phyloP scores from a whole-genome alignment of 2,113 vertebrate genomes.

The Plotosus lineatus region DNA sequence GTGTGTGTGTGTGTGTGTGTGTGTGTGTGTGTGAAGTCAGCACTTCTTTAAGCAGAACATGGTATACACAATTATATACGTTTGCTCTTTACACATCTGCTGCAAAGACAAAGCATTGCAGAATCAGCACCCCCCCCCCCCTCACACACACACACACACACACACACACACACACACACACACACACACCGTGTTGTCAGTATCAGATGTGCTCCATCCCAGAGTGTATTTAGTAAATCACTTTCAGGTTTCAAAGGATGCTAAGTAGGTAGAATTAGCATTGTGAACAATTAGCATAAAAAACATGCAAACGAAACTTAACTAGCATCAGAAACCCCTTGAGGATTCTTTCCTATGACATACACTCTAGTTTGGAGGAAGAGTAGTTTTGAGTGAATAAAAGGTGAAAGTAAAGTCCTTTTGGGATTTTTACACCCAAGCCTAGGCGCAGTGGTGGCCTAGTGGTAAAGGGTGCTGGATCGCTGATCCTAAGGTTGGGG shows the following conservation, averaged over 20 bases:
- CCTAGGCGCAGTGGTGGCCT: too few relatives aligned
- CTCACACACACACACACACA: constrained; percentile 54
- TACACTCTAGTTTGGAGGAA: too few relatives aligned
- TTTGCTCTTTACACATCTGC: constrained; percentile 68
- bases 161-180: constrained; percentile 34
- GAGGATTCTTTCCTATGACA: too few relatives aligned
- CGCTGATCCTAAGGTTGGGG: too few relatives aligned
- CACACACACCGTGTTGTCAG: not conserved
- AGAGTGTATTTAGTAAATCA: not conserved
- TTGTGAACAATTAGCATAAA: not conserved
- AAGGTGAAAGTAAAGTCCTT: too few relatives aligned
- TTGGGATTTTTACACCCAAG: too few relatives aligned
- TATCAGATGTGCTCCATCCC: not conserved
- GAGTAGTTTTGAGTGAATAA: too few relatives aligned
- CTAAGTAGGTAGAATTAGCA: not conserved
- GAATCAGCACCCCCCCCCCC: constrained; percentile 49
- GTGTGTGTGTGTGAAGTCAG: constrained; percentile 18
- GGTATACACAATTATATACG: constrained; percentile 67
- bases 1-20: constrained; percentile 43
- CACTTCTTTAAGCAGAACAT: constrained; percentile 59
- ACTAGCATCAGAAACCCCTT: too few relatives aligned
- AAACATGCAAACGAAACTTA: not conserved
- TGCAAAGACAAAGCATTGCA: constrained; percentile 67
- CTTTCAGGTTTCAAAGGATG: not conserved
- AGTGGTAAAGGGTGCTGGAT: too few relatives aligned